A percentile compares a stretch with the other conserved stretches of the same genome.
Conservation (phyloP, 2,797 vertebrate genomes). For the Fistularia commersonii region DNA sequence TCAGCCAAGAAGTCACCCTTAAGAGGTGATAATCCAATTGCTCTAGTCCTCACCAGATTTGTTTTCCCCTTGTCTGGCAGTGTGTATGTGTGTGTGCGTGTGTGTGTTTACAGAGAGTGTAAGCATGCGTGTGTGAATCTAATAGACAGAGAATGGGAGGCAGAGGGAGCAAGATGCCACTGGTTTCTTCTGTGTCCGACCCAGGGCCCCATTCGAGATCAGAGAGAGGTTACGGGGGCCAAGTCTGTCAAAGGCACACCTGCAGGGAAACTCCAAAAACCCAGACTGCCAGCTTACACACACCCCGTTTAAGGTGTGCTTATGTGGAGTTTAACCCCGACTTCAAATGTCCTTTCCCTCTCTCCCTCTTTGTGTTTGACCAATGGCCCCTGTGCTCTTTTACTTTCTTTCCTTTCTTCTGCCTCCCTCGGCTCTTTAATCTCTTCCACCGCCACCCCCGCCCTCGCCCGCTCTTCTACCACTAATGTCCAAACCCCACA, state of each 20-base stretch:
- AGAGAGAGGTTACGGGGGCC: conserved; percentile 70
- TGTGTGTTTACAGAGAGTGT: conserved; percentile 57
- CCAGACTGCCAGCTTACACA: conserved; percentile 64
- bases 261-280: conserved; percentile 72
- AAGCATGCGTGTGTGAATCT: conserved; percentile 49
- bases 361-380: conserved; percentile 74
- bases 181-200: conserved; percentile 51
- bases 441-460: conserved; percentile 60
- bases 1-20: conserved; percentile 77
- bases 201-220: conserved; percentile 56
- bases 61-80: conserved; percentile 61
- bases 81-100: conserved; percentile 45
- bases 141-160: conserved; percentile 44
- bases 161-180: conserved; percentile 57
- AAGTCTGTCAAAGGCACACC: conserved; percentile 76
- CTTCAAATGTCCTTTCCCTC: conserved; percentile 71
- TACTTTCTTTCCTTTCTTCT: conserved; percentile 72
- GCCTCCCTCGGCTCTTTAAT: conserved; percentile 73
- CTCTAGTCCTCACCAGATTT: conserved; percentile 71
- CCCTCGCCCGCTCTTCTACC: conserved; percentile 63
- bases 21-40: conserved; percentile 83
- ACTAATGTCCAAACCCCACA: conserved; percentile 65
- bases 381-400: conserved; percentile 76
- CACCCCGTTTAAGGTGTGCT: conserved; percentile 76
- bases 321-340: conserved; percentile 76